phyloP scores from a whole-genome alignment of 2,797 vertebrate genomes.

The Myoxocephalus aenaeus region DNA sequence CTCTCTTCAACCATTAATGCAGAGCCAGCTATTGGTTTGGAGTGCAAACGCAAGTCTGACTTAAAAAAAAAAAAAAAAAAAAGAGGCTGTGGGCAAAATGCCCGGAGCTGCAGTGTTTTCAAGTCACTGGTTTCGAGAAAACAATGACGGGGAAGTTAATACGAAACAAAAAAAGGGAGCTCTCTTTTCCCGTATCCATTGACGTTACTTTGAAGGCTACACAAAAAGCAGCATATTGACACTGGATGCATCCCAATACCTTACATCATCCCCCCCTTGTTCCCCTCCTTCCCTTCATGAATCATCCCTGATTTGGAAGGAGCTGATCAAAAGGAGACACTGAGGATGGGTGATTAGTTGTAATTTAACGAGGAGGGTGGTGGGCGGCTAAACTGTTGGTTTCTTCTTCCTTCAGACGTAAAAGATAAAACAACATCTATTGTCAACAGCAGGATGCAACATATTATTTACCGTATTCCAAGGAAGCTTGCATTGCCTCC shows the following conservation, averaged over 20 bases:
- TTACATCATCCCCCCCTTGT: slow-evolving; percentile 45
- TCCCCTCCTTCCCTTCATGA: slow-evolving; percentile 54
- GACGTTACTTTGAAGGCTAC: slow-evolving; percentile 64
- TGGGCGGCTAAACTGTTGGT: slow-evolving; percentile 10
- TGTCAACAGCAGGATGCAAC: slow-evolving; percentile 32
- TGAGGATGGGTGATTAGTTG: slow-evolving; percentile 43
- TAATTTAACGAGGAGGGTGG: slow-evolving; percentile 22
- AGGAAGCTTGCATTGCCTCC: slow-evolving; percentile 19
- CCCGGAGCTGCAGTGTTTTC: slow-evolving; percentile 49
- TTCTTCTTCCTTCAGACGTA: slow-evolving; percentile 8
- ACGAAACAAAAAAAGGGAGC: slow-evolving; percentile 38
- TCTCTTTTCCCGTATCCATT: slow-evolving; percentile 42
- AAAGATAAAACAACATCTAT: not conserved
- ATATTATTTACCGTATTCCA: slow-evolving; percentile 11
- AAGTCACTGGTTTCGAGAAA: slow-evolving; percentile 50
- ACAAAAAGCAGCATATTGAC: slow-evolving; percentile 64
- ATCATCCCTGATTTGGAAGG: slow-evolving; percentile 58
- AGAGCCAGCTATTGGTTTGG: slow-evolving; percentile 43
- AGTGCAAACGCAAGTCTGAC: slow-evolving; percentile 45
- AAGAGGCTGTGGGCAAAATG: slow-evolving; percentile 45
- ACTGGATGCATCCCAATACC: slow-evolving; percentile 55
- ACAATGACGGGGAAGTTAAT: slow-evolving; percentile 47
- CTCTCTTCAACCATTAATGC: slow-evolving; percentile 27
- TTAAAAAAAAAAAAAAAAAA: slow-evolving; percentile 44
- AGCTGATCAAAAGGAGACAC: slow-evolving; percentile 45